Conservation (phyloP, 2,888 invertebrate species). For the Euplexia lucipara region DNA sequence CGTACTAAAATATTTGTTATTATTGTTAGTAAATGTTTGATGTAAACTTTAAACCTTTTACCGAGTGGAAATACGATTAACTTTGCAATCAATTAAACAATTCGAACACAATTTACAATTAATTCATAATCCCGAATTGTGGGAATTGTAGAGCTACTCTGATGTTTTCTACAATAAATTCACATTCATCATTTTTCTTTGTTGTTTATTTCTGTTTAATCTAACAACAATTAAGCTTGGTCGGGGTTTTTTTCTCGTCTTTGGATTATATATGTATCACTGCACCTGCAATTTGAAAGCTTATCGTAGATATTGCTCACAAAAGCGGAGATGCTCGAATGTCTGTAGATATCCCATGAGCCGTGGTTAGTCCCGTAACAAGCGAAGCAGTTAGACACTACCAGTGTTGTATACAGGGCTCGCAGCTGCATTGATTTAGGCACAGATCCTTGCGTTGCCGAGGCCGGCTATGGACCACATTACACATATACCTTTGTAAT, state of each 20-base stretch:
- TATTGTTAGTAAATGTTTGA: no score
- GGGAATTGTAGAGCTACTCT: background rate
- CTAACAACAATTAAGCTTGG: no score
- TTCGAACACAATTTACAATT: background rate
- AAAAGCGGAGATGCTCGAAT: conserved; percentile 8
- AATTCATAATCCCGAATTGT: background rate
- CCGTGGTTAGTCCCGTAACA: background rate
- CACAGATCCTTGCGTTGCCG: conserved; percentile 61
- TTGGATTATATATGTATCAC: no score
- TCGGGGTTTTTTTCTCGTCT: no score
- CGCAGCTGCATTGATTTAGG: conserved; percentile 63
- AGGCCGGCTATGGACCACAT: conserved; percentile 68
- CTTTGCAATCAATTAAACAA: background rate
- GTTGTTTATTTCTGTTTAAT: no score
- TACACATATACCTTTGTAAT: conserved; percentile 70
- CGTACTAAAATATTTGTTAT: no score
- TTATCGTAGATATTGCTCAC: conserved; percentile 31
- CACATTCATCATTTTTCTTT: no score
- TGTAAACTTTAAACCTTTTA: no score
- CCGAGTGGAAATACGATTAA: no score
- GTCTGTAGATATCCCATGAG: background rate
- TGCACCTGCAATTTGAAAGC: background rate
- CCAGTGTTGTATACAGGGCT: conserved; percentile 28
- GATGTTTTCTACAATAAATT: no score
- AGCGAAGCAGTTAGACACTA: conserved; percentile 26